Evolutionary conservation across 2,888 invertebrate species (phyloP).

Genomic region (Machimus rusticus): DNA sequence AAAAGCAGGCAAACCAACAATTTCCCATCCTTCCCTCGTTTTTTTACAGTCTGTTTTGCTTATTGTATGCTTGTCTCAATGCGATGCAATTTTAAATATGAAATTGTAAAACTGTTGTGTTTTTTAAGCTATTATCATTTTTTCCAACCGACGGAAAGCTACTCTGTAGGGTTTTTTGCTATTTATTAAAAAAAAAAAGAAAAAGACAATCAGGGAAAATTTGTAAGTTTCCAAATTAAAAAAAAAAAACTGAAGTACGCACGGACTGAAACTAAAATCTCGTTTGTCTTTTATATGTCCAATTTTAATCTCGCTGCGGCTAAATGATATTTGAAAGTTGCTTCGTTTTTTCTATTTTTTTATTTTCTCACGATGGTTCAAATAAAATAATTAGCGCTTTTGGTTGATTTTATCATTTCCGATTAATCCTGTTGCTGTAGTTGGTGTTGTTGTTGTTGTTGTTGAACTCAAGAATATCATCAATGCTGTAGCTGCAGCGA

Average conservation of each 20-base stretch:
- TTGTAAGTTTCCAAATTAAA: background rate
- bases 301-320: background rate
- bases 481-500: background rate
- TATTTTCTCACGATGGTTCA: background rate
- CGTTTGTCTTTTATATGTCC: background rate
- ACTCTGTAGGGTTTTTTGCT: background rate
- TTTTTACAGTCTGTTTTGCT: background rate
- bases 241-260: background rate
- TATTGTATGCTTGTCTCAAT: background rate
- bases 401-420: background rate
- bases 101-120: background rate
- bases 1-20: conserved; percentile 11
- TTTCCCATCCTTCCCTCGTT: background rate
- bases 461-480: background rate
- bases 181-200: background rate
- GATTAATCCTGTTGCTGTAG: conserved; percentile 29
- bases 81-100: background rate
- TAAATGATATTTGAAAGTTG: background rate
- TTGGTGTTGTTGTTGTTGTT: conserved; percentile 11
- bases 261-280: background rate
- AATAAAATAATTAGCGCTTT: background rate
- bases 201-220: background rate
- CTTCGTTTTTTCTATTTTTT: conserved; percentile 24
- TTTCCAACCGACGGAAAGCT: background rate
- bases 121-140: background rate